These are phyloP conservation scores for Danaus chrysippus DNA, from an alignment of 2,888 invertebrate genomes.

Conservation along the genomic window DNA sequence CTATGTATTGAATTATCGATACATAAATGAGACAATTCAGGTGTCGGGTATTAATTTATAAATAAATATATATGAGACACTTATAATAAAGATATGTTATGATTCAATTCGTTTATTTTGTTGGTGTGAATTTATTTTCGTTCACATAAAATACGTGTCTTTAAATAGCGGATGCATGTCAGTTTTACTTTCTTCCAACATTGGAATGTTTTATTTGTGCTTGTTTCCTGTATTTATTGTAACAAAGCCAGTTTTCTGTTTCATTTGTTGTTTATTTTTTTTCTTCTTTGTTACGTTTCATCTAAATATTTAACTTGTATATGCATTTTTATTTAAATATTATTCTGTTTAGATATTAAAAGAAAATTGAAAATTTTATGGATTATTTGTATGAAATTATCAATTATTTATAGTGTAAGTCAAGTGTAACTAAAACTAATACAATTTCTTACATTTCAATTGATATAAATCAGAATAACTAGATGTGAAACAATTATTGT, in stretches of 20 bases:
- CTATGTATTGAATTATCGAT: neutral
- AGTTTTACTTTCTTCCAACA: neutral
- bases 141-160: neutral
- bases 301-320: neutral
- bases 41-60: neutral
- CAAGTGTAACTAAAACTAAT: too few relatives aligned
- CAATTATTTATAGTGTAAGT: too few relatives aligned
- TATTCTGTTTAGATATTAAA: too few relatives aligned
- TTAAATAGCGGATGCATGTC: conserved; percentile 1
- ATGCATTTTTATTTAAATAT: neutral
- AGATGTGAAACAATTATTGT: too few relatives aligned
- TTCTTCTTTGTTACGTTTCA: neutral
- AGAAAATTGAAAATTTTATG: too few relatives aligned
- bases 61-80: neutral
- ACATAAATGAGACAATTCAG: neutral
- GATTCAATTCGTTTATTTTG: neutral
- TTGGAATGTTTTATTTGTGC: neutral
- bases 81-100: neutral
- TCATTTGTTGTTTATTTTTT: neutral
- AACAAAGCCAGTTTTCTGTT: neutral
- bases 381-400: too few relatives aligned
- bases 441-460: too few relatives aligned
- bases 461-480: too few relatives aligned
- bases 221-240: neutral
- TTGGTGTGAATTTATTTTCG: neutral